These are phyloP conservation scores for Pangasius krempfi DNA, from an alignment of 2,797 vertebrate species.

Conservation along the genomic window DNA sequence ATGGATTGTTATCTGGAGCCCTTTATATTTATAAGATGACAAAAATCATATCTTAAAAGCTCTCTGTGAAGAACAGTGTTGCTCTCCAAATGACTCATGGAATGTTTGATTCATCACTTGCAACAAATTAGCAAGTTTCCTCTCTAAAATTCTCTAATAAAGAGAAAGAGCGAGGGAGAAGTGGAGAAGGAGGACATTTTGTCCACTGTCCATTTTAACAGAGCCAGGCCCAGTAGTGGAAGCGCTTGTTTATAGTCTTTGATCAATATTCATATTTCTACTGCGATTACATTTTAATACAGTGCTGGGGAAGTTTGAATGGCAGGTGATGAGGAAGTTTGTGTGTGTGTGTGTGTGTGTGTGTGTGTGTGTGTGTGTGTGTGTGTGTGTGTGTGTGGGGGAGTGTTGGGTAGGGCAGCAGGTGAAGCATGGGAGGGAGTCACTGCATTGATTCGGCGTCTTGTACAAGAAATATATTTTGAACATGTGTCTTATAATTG, in stretches of 20 bases:
- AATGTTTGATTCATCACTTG: constrained; percentile 33
- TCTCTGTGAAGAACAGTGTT: not conserved
- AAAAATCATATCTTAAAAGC: not conserved
- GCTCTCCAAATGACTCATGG: not conserved
- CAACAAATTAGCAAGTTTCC: constrained; percentile 43
- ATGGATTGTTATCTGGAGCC: constrained; percentile 12
- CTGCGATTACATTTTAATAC: constrained; percentile 78
- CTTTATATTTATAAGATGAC: not conserved
- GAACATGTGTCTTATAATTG: constrained; percentile 51
- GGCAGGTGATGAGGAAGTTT: constrained; percentile 7
- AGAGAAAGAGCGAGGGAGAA: not conserved
- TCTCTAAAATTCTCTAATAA: constrained; percentile 8
- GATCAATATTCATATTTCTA: constrained; percentile 78
- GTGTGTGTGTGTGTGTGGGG: constrained; percentile 55
- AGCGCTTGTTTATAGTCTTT: constrained; percentile 84
- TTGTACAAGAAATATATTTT: constrained; percentile 67
- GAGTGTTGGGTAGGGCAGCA: constrained; percentile 42
- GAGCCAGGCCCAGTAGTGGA: constrained; percentile 78
- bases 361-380: not conserved
- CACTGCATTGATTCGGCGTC: constrained; percentile 74
- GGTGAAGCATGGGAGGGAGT: constrained; percentile 49
- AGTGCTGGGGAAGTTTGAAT: constrained; percentile 65
- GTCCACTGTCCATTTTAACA: constrained; percentile 65
- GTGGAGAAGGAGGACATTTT: not conserved
- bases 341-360: constrained; percentile 11